phyloP scores from a whole-genome alignment of 2,888 invertebrate species.

The Thymelicus lineola region DNA sequence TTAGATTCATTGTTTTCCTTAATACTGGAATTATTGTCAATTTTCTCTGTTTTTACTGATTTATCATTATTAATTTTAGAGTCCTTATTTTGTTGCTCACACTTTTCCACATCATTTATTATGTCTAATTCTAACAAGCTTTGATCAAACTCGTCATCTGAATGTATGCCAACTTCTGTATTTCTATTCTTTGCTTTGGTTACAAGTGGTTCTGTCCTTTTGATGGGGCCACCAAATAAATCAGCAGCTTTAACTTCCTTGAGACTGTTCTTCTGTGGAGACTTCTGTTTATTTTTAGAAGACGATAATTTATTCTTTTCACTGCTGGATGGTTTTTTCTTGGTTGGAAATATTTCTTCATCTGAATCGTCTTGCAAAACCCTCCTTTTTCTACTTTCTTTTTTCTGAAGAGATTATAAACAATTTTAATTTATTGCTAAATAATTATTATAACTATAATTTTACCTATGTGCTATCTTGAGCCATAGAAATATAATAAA shows the following conservation, averaged over 20 bases:
- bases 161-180: constrained; percentile 84
- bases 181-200: constrained; percentile 70
- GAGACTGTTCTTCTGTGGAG: constrained; percentile 51
- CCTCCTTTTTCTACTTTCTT: constrained; percentile 60
- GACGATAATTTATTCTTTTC: constrained; percentile 47
- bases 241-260: constrained; percentile 79
- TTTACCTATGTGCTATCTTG: neutral
- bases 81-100: constrained; percentile 5
- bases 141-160: constrained; percentile 89
- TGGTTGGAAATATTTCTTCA: constrained; percentile 58
- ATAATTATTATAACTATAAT: neutral
- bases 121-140: constrained; percentile 88
- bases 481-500: too few relatives aligned
- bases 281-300: constrained; percentile 52
- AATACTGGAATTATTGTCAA: neutral
- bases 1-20: constrained; percentile 27
- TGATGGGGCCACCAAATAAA: constrained; percentile 87
- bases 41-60: constrained; percentile 11
- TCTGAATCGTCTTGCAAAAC: constrained; percentile 70
- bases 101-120: constrained; percentile 54
- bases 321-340: constrained; percentile 53
- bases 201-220: constrained; percentile 80
- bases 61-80: constrained; percentile 10
- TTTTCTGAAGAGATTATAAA: constrained; percentile 54
- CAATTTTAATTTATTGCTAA: neutral